Evolutionary conservation across 2,888 invertebrate genomes (phyloP).

Genomic region (Tipula confusa): DNA sequence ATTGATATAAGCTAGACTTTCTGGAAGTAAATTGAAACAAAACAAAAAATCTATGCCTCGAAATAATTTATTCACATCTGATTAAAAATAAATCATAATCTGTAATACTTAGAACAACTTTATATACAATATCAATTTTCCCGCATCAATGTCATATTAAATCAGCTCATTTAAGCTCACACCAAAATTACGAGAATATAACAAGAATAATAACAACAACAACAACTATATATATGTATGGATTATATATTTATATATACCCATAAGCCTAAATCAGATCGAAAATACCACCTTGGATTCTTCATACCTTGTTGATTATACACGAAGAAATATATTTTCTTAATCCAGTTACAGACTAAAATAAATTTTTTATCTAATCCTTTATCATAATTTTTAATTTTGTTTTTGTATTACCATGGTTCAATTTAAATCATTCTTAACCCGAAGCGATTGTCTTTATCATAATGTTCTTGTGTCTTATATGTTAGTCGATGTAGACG

Average conservation of each 20-base stretch:
- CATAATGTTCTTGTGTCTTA: neutral
- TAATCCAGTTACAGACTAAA: neutral
- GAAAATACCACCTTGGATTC: neutral
- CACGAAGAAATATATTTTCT: neutral
- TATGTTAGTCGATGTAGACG: neutral
- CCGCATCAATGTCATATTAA: neutral
- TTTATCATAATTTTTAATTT: neutral
- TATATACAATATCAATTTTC: neutral
- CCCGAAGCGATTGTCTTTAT: slow-evolving; percentile 12
- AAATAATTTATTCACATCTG: too few relatives aligned
- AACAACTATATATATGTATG: too few relatives aligned
- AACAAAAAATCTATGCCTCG: too few relatives aligned
- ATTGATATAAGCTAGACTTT: too few relatives aligned
- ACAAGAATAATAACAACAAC: neutral
- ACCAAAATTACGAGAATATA: neutral
- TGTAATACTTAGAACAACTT: neutral
- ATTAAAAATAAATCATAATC: too few relatives aligned
- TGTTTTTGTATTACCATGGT: neutral
- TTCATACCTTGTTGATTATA: slow-evolving; percentile 20
- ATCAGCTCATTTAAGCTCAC: neutral
- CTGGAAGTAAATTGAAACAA: too few relatives aligned
- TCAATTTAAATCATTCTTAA: neutral
- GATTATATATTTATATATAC: neutral
- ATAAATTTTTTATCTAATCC: neutral
- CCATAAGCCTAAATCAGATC: neutral